Evolutionary conservation across 2,113 vertebrate genomes (phyloP), one percentile per base, ranked within the genome.

Genomic region (Rhynchopsitta pachyrhyncha): DNA sequence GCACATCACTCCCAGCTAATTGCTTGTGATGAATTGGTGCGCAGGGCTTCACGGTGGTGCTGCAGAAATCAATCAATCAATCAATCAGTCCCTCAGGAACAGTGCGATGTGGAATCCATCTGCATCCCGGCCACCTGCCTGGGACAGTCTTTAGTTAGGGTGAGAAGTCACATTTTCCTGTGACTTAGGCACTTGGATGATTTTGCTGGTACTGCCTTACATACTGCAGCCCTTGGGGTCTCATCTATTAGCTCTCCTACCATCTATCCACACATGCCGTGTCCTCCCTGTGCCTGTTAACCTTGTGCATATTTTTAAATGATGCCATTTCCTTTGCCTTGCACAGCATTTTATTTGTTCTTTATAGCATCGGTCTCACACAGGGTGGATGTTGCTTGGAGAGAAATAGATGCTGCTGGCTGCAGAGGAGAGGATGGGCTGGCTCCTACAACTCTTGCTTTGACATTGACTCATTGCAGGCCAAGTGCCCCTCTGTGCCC

Each of bases 341-440:
- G 88, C 95, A 14, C 92, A 94, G 95, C 83, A 10, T 78, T 93
- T 96, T 59, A 86, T 96, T 75, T 90, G 60, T 71, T 86, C 95
- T 95, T 96, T 92, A 90, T 71, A 19, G 86, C 93, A 33, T 35
- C 12, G 2, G 47, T 35, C 69, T 90, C 88, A 41, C 60, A 59
- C 88, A 39, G 88, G 52, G 88, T 53, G 73, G 55, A 73, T 81
- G 91, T 12, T 78, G 85, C 90, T 86, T 6, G 52, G 35, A 86
- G 85, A 94, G 74, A 74, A 90, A 78, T 71, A 50, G 88, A 66
- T 86, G 90, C 92, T 74, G 83, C 86, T 46, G 82, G 73, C 53
- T 22, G 73, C 5, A 46, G 87, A 63, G 75, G 62, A 75, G 68
- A 76, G 88, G 55, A 63, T 14, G 2, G 85, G 9, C 75, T 79